Base-by-base conservation (phyloP, 1,140 invertebrate species). In the Tetramorium simillimum region DNA sequence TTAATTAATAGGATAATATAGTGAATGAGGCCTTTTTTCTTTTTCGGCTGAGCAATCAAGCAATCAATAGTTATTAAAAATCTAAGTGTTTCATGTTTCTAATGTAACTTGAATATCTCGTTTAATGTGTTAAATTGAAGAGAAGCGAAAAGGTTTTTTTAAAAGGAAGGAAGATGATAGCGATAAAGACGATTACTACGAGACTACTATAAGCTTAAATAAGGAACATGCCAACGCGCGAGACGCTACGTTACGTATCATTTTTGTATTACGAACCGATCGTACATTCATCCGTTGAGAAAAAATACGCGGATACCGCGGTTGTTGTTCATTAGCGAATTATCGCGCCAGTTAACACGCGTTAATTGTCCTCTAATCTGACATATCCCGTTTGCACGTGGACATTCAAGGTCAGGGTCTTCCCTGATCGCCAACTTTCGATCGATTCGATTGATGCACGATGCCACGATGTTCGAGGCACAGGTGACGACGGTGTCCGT, bases 291-390 rank as follows among this genome's bases (percentile, higher is more conserved):
- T 46, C 28, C 33, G 40, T 4, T 43, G 24, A 37, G 10, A 2
- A 62, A 62, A 72, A 40, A 63, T 49, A 37, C 49, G 56, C 87
- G 58, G 14, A n/a, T 82, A 88, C 24, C 60, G 12, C 43, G 43
- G n/a, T 46, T 4, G 73, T 46, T 65, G 49, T 65, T 21, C 73
- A 85, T 85, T 85, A 85, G 43, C 82, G 21, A 28, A 43, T 33
- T 33, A 78, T 67, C 60, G 43, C 60, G 43, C n/a, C 46, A 24
- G 46, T 65, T 85, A 78, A 69, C 67, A 46, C 40, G 37, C 58
- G 87, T 75, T 88, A 88, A 87, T 88, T 60, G 21, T n/a, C 67
- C 28, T 21, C 16, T 56, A 76, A 87, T 75, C 40, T 37, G 49
- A 60, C 73, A 65, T 73, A 40, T 89, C 70, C 62, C 70, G 88